Evolutionary conservation across 1,140 invertebrate species (phyloP).

Genomic region (Cotesia vestalis): DNA sequence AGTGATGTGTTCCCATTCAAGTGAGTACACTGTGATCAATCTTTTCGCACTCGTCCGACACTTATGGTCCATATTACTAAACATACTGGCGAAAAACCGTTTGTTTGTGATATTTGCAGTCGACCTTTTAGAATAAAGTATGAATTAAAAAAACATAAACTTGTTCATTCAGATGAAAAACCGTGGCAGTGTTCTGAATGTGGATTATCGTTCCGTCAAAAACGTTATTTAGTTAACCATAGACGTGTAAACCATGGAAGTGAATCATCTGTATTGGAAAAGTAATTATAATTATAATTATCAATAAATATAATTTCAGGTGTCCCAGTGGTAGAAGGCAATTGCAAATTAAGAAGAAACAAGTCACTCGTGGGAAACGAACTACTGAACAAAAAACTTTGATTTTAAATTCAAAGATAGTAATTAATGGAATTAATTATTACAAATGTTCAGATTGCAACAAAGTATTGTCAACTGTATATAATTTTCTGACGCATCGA

Average conservation of each 20-base stretch:
- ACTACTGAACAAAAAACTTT: not conserved
- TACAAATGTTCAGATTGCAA: conserved; percentile 61
- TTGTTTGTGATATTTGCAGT: conserved; percentile 71
- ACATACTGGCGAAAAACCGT: conserved; percentile 75
- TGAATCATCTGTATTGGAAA: conserved; percentile 31
- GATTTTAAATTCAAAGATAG: conserved; percentile 39
- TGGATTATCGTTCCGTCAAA: conserved; percentile 61
- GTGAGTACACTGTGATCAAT: conserved; percentile 71
- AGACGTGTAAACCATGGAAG: conserved; percentile 60
- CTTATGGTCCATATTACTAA: conserved; percentile 69
- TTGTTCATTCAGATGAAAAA: conserved; percentile 66
- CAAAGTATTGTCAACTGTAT: conserved; percentile 56
- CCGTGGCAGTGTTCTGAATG: conserved; percentile 64
- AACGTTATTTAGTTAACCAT: conserved; percentile 65
- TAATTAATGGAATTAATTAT: conserved; percentile 47
- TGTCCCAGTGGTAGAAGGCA: conserved; percentile 13
- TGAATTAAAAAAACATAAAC: conserved; percentile 70
- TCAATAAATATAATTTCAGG: conserved; percentile 47
- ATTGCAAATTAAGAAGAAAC: not conserved
- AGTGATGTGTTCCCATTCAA: conserved; percentile 68
- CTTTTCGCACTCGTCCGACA: conserved; percentile 70
- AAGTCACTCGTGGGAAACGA: not conserved
- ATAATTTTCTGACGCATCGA: conserved; percentile 62
- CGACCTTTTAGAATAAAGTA: conserved; percentile 69
- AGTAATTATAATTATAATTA: conserved; percentile 45